Conservation (phyloP, 2,888 invertebrate species). For the Nineta flava region DNA sequence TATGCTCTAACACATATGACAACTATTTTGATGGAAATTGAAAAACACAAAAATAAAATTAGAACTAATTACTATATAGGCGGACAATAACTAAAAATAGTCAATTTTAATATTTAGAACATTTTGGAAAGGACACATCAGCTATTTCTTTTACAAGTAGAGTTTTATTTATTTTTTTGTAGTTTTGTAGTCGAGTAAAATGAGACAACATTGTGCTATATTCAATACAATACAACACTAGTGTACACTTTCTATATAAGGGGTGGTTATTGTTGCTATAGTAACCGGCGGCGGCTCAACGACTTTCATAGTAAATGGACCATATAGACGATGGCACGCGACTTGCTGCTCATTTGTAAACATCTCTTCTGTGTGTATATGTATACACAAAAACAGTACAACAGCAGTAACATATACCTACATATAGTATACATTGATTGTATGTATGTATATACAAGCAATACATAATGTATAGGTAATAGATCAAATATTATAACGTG, state of each 20-base stretch:
- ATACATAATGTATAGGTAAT: too few species aligned
- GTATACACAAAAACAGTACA: neutral
- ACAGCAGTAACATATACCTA: neutral
- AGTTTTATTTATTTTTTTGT: neutral
- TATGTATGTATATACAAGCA: neutral
- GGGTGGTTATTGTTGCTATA: constrained; percentile 8
- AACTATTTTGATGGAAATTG: too few species aligned
- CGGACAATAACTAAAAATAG: too few species aligned
- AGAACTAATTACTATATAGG: too few species aligned
- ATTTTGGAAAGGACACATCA: too few species aligned
- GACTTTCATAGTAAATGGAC: constrained; percentile 13
- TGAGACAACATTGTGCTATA: neutral
- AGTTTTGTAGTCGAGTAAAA: too few species aligned
- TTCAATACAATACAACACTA: neutral
- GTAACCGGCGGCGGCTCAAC: constrained; percentile 7
- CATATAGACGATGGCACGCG: constrained; percentile 13
- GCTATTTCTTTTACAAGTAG: neutral
- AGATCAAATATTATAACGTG: too few species aligned
- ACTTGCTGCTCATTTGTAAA: neutral
- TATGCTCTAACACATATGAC: too few species aligned
- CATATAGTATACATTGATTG: neutral
- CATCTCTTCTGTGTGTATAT: neutral
- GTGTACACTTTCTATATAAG: neutral
- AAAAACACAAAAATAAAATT: too few species aligned
- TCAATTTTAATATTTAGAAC: neutral